Conservation (phyloP, 30 jellyfish, hydroid and myxozoan species). For the Pelagia noctiluca region DNA sequence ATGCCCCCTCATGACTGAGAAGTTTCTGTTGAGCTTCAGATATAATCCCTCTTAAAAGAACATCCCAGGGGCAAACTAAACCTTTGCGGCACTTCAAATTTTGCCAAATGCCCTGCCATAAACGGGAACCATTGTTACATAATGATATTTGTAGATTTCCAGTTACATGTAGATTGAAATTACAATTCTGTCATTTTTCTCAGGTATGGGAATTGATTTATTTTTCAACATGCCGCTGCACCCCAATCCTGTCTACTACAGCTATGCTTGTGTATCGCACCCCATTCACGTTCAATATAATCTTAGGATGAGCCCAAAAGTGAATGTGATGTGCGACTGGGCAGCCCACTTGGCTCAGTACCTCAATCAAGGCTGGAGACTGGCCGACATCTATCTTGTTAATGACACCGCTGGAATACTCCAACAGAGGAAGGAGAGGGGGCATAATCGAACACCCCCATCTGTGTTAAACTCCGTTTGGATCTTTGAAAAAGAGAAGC, state of each 20-base stretch:
- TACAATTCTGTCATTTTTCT: background rate
- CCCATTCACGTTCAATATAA: constrained; percentile 40
- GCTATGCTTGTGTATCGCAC: constrained; percentile 26
- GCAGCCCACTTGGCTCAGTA: constrained; percentile 45
- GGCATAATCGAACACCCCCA: background rate
- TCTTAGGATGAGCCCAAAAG: background rate
- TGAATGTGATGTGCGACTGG: constrained; percentile 55
- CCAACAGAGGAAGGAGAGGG: background rate
- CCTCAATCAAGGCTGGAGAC: constrained; percentile 75
- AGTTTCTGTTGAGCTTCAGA: no score
- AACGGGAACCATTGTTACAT: no score
- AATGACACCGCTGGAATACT: constrained; percentile 7
- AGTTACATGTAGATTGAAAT: no score
- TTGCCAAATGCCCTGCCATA: no score
- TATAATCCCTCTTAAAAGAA: no score
- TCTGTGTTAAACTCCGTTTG: constrained; percentile 44
- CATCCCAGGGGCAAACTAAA: no score
- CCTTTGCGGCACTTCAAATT: no score
- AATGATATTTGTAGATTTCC: no score
- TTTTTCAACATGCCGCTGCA: constrained; percentile 71
- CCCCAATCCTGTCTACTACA: constrained; percentile 58
- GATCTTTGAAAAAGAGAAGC: constrained; percentile 67
- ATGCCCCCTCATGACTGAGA: no score
- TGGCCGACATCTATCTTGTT: constrained; percentile 58
- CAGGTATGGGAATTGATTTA: constrained; percentile 54